A percentile compares a stretch with the other conserved stretches of the same genome.
Evolutionary conservation across 2,888 invertebrate genomes (phyloP).

Genomic region (Lithosia quadra): DNA sequence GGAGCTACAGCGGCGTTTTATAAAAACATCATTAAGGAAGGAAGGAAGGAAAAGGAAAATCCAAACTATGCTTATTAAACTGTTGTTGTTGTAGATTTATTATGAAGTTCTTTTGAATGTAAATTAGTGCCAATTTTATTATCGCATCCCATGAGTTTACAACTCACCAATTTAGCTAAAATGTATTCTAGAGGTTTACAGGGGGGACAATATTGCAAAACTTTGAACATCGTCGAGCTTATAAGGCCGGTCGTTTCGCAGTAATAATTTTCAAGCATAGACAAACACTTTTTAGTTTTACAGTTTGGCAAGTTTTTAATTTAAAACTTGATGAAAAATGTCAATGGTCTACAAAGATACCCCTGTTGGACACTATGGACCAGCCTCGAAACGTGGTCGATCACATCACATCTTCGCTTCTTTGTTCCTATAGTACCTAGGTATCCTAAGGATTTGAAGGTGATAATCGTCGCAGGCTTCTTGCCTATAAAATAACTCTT

Average conservation of each 20-base stretch:
- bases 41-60: neutral
- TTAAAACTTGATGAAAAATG: neutral
- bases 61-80: neutral
- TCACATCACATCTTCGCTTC: neutral
- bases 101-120: too few relatives aligned
- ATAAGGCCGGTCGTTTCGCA: neutral
- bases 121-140: neutral
- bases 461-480: neutral
- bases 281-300: neutral
- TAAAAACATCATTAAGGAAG: neutral
- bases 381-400: neutral
- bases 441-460: neutral
- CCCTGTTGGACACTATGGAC: neutral
- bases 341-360: neutral
- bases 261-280: neutral
- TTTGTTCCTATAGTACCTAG: too few relatives aligned
- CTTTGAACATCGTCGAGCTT: neutral
- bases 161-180: too few relatives aligned
- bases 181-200: neutral
- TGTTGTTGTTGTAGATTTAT: neutral
- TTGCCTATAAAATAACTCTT: neutral
- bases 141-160: neutral
- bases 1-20: neutral
- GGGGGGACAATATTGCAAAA: neutral
- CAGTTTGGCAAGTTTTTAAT: too few relatives aligned